These are phyloP conservation scores for Diplosoma virens DNA, from an alignment of 23 tunicate species.

Conservation along the genomic window DNA sequence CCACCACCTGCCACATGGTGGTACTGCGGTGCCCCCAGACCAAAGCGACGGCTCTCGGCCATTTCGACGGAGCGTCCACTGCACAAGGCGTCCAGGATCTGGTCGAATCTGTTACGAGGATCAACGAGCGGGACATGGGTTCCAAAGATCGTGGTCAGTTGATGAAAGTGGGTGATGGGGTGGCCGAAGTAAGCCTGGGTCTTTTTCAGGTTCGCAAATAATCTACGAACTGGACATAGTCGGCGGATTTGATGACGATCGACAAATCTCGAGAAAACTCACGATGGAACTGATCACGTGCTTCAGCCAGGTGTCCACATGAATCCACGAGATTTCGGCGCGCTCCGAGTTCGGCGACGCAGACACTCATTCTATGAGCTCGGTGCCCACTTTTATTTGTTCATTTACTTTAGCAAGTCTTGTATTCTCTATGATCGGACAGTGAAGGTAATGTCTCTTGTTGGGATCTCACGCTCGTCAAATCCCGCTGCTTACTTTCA, in stretches of 20 bases:
- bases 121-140: neutral
- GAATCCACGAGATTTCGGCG: too few relatives aligned
- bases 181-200: neutral
- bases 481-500: too few relatives aligned
- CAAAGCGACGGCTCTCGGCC: conserved; percentile 51
- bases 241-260: conserved; percentile 72
- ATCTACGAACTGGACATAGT: conserved; percentile 47
- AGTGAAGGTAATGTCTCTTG: too few relatives aligned
- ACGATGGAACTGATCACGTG: conserved; percentile 38
- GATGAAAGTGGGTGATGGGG: neutral
- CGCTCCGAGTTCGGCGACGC: too few relatives aligned
- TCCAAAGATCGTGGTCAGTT: neutral
- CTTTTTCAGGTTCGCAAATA: conserved; percentile 19
- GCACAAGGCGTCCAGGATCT: conserved; percentile 38
- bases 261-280: conserved; percentile 30
- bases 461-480: too few relatives aligned
- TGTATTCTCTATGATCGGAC: too few relatives aligned
- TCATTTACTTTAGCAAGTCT: too few relatives aligned
- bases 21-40: conserved; percentile 39
- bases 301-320: too few relatives aligned
- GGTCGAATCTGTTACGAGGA: conserved; percentile 28
- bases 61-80: conserved; percentile 72
- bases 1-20: conserved; percentile 76
- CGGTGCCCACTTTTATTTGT: too few relatives aligned
- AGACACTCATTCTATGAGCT: too few relatives aligned